These are phyloP conservation scores for Elanus axillaris DNA, from an alignment of 2,113 vertebrate genomes.

Conservation along the genomic window DNA sequence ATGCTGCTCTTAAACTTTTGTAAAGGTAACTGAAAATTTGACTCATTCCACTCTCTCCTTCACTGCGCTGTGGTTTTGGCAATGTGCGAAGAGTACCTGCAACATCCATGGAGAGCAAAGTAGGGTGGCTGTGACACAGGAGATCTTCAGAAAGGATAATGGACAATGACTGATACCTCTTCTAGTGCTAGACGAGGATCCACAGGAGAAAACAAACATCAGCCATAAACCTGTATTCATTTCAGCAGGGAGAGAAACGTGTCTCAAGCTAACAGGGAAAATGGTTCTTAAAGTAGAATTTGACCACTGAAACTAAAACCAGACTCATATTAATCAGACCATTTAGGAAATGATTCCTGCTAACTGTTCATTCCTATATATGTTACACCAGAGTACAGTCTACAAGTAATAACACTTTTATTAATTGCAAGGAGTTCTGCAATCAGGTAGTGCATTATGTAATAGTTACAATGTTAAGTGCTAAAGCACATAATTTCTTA, in stretches of 20 bases:
- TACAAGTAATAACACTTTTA: neutral
- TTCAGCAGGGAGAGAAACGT: neutral
- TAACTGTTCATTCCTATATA: neutral
- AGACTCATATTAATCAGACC: neutral
- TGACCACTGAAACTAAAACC: neutral
- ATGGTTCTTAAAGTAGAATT: neutral
- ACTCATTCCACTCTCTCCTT: neutral
- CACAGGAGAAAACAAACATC: neutral
- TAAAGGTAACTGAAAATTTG: neutral
- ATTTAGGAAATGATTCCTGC: neutral
- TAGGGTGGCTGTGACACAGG: neutral
- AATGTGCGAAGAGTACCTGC: neutral
- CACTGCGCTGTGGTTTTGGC: neutral
- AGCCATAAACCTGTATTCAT: neutral
- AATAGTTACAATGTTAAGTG: neutral
- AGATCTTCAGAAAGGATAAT: neutral
- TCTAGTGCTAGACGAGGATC: neutral
- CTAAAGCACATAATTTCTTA: neutral
- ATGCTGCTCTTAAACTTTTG: neutral
- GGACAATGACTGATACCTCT: neutral
- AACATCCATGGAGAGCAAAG: neutral
- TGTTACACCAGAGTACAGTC: neutral
- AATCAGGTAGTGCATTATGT: neutral
- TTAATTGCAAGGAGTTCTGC: neutral
- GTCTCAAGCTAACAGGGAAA: neutral